Evolutionary conservation across 1,140 invertebrate species (phyloP).

Genomic region (Lysiphlebus fabarum): DNA sequence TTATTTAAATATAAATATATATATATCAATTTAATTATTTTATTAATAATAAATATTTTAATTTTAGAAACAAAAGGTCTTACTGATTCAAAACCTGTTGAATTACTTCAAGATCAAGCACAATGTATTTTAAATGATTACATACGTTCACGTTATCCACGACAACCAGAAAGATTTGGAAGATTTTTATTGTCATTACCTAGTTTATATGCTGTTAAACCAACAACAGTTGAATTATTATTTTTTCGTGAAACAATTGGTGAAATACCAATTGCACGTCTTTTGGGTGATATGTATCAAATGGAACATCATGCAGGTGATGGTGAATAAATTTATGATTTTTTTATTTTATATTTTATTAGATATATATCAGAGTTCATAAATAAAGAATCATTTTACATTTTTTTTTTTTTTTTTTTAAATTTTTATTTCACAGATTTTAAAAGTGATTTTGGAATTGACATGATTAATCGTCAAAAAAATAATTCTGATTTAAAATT

Average conservation of each 20-base stretch:
- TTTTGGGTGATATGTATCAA: constrained; percentile 82
- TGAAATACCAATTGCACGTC: constrained; percentile 78
- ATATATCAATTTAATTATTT: constrained; percentile 1
- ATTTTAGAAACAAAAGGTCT: constrained; percentile 71
- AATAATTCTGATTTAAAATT: constrained; percentile 10
- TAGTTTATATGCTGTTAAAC: constrained; percentile 75
- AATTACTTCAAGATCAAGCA: constrained; percentile 87
- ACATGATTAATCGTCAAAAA: constrained; percentile 18
- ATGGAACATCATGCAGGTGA: constrained; percentile 60
- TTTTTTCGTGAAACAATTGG: constrained; percentile 88
- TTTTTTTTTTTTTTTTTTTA: background rate
- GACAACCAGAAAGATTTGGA: constrained; percentile 78
- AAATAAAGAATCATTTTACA: too few species aligned
- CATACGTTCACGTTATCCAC: constrained; percentile 72
- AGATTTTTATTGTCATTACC: constrained; percentile 76
- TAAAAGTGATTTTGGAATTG: constrained; percentile 11
- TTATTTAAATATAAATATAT: constrained; percentile 43
- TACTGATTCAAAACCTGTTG: constrained; percentile 78
- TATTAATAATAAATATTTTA: background rate
- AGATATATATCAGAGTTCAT: too few species aligned
- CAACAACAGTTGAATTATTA: constrained; percentile 72
- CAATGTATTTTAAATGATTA: constrained; percentile 87
- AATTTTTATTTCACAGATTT: constrained; percentile 8
- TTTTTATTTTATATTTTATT: too few species aligned
- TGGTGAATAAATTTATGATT: constrained; percentile 18